Base-by-base conservation (phyloP, 2,797 vertebrate genomes). In the Labeo calbasu region DNA sequence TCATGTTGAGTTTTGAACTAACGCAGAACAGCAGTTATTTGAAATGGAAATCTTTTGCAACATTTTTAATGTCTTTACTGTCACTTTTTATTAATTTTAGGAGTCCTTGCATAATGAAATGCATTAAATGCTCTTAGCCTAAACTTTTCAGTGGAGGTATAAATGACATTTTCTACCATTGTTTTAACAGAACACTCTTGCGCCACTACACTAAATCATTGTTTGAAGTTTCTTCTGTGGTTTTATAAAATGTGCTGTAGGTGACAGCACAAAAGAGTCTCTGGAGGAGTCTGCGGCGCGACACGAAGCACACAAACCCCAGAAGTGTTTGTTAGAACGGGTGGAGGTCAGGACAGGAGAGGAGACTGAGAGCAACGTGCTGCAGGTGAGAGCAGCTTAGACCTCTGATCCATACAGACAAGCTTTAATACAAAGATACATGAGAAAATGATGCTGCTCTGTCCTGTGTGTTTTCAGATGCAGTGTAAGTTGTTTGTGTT, bases 401-500 rank as follows among this genome's bases (percentile, higher is more conserved):
- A 14, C 4, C 5, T 46, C 63, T 17, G 12, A 59, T 19, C 43
- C 1, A 21, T 53, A 23, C 46, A 69, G 17, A 14, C 1, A 1
- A 1, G 23, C 19, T 17, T 43, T 17, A 25, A 46, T 36, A 43
- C 40, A 9, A 21, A 79, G 14, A 28, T 2, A 7, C 21, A 14
- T 43, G 53, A 71, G 66, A 14, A 10, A 12, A 71, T 63, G 66
- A 32, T 3, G 2, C 66, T 40, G 69, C 14, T 5, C 75, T 36
- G 2, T 71, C 25, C 9, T 25, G 53, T 79, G 15, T 63, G 14
- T 79, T 50, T 84, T 72, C 76, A 97, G 96, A 96, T 96, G 82
- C 96, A 96, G 84, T 96, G 96, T 90, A 97, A 97, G 90, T 89
- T 97, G 87, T 97, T 97, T 87, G 95, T 96, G 57, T 96, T 97